Evolutionary conservation across 2,797 vertebrate genomes (phyloP).

Genomic region (Gobio occitaniae): DNA sequence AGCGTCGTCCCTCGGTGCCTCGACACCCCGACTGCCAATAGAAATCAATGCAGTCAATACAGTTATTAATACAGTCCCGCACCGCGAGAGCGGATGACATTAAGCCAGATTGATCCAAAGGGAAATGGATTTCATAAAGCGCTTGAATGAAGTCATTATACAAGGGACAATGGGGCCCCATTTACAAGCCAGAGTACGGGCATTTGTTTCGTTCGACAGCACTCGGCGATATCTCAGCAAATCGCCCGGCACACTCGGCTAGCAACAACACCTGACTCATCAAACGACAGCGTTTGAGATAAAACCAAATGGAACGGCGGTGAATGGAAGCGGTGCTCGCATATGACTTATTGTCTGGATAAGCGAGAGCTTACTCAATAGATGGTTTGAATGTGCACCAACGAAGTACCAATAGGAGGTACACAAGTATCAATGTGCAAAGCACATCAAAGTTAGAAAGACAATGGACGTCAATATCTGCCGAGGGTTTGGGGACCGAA

Average conservation of each 20-base stretch:
- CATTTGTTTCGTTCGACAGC: conserved; percentile 37
- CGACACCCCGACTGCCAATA: conserved; percentile 75
- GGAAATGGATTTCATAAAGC: conserved; percentile 82
- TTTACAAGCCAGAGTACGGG: conserved; percentile 38
- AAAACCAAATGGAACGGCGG: background rate
- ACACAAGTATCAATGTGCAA: conserved; percentile 2
- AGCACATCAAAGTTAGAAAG: conserved; percentile 16
- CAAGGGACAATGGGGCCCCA: conserved; percentile 39
- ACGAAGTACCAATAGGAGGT: conserved; percentile 7
- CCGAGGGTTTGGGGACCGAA: conserved; percentile 13
- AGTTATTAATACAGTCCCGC: conserved; percentile 84
- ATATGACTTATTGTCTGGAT: conserved; percentile 5
- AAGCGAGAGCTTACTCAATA: background rate
- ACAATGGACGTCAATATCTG: conserved; percentile 40
- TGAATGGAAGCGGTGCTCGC: background rate
- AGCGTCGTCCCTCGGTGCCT: conserved; percentile 52
- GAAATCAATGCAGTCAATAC: conserved; percentile 82
- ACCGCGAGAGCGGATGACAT: conserved; percentile 82
- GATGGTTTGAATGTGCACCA: background rate
- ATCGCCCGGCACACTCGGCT: background rate
- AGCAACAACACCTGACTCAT: conserved; percentile 28
- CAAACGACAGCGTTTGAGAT: conserved; percentile 11
- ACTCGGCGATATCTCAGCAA: conserved; percentile 17
- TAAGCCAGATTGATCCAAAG: conserved; percentile 82
- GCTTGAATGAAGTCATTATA: conserved; percentile 77